Evolutionary conservation across 2,797 vertebrate species (phyloP).

Genomic region (Gila robusta): DNA sequence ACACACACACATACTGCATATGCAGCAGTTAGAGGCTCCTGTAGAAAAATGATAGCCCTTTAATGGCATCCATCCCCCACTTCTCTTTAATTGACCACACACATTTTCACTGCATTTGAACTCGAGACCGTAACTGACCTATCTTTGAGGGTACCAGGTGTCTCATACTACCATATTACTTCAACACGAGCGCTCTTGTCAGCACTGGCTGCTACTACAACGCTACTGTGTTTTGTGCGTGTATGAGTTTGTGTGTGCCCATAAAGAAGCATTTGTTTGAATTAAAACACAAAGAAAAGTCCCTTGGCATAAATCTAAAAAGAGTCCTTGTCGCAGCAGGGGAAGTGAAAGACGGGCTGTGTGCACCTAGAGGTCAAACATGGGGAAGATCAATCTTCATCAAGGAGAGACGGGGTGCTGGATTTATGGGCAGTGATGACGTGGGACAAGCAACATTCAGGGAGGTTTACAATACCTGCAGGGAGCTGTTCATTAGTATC

Average conservation of each 20-base stretch:
- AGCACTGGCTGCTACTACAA: not conserved
- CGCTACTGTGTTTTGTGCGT: not conserved
- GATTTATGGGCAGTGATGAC: conserved; percentile 27
- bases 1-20: not conserved
- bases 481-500: not conserved
- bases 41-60: conserved; percentile 38
- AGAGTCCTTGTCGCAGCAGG: not conserved
- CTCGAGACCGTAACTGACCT: conserved; percentile 39
- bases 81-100: conserved; percentile 42
- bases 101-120: conserved; percentile 26
- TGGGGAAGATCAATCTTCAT: conserved; percentile 16
- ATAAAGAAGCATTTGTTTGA: not conserved
- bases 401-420: conserved; percentile 5
- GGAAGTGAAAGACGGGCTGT: conserved; percentile 8
- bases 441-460: not conserved
- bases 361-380: conserved; percentile 8
- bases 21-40: not conserved
- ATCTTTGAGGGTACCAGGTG: conserved; percentile 42
- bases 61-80: conserved; percentile 23
- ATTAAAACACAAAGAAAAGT: conserved; percentile 11
- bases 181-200: conserved; percentile 10
- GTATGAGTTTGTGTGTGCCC: not conserved
- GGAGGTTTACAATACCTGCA: conserved; percentile 16
- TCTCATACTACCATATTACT: conserved; percentile 37
- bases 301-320: not conserved